Conservation (phyloP, 2,113 vertebrate species). For the Malurus alboscapulatus region DNA sequence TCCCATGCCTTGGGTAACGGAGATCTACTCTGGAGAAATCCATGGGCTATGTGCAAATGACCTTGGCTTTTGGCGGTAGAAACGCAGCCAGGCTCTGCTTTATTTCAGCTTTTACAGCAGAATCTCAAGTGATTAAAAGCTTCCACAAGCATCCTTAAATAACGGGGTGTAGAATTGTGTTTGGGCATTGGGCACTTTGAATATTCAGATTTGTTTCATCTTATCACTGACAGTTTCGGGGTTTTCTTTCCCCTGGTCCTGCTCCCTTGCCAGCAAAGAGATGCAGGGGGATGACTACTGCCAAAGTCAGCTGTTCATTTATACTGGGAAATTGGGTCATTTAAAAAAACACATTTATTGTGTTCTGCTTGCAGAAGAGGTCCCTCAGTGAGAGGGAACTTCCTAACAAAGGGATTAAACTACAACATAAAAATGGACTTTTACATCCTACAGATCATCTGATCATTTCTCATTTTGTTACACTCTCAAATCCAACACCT, state of each 20-base stretch:
- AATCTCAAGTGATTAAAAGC: conserved; percentile 56
- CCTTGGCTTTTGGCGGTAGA: conserved; percentile 74
- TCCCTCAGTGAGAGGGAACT: conserved; percentile 53
- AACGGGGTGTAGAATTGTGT: background rate
- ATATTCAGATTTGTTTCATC: background rate
- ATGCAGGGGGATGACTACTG: conserved; percentile 42
- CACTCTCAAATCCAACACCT: conserved; percentile 52
- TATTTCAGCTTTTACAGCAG: conserved; percentile 49
- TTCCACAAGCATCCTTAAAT: conserved; percentile 58
- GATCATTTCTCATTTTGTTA: conserved; percentile 41
- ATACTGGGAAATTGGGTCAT: conserved; percentile 48
- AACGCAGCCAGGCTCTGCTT: conserved; percentile 73
- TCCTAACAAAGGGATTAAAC: conserved; percentile 63
- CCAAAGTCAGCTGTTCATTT: conserved; percentile 58
- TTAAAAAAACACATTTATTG: conserved; percentile 63
- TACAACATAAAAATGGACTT: conserved; percentile 53
- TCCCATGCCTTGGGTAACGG: conserved; percentile 80
- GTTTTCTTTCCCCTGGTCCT: background rate
- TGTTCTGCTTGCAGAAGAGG: conserved; percentile 73
- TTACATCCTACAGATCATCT: conserved; percentile 5
- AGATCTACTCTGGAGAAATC: conserved; percentile 75
- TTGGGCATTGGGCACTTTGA: conserved; percentile 38
- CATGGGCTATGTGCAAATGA: conserved; percentile 78
- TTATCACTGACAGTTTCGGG: conserved; percentile 7
- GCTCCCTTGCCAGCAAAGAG: conserved; percentile 76